These are phyloP conservation scores for Pseudocheirus occidentalis DNA, from an alignment of 2,797 vertebrate genomes.

Conservation along the genomic window DNA sequence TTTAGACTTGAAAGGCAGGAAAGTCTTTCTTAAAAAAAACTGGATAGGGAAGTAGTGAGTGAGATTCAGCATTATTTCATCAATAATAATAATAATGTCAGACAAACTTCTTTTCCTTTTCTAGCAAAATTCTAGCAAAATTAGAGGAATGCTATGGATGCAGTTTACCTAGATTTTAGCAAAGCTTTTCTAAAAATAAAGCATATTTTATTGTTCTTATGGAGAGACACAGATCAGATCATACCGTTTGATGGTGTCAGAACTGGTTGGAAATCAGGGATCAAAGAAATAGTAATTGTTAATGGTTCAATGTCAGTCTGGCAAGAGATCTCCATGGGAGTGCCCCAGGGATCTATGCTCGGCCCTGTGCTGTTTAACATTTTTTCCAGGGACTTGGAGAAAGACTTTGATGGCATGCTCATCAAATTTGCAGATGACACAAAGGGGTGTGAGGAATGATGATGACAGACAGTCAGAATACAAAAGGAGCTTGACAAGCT, in stretches of 20 bases:
- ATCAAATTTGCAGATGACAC: background rate
- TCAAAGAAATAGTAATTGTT: background rate
- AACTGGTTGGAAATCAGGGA: background rate
- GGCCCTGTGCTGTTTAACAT: background rate
- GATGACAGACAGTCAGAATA: background rate
- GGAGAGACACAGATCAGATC: background rate
- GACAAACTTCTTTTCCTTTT: background rate
- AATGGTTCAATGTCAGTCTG: background rate
- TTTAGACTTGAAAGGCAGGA: no score
- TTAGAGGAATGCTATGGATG: background rate
- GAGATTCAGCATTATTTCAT: background rate
- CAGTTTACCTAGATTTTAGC: background rate
- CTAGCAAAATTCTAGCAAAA: background rate
- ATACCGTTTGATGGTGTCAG: background rate
- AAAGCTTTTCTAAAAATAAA: background rate
- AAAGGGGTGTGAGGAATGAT: background rate
- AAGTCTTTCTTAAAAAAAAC: no score
- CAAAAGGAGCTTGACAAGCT: background rate
- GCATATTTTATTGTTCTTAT: background rate
- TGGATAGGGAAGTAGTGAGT: background rate
- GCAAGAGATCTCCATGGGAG: background rate
- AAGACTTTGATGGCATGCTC: background rate
- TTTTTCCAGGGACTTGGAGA: background rate
- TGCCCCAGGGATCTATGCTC: background rate
- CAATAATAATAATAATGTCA: background rate